These are phyloP conservation scores for Pinctada fucata DNA, from an alignment of 2,888 invertebrate genomes.

Conservation along the genomic window DNA sequence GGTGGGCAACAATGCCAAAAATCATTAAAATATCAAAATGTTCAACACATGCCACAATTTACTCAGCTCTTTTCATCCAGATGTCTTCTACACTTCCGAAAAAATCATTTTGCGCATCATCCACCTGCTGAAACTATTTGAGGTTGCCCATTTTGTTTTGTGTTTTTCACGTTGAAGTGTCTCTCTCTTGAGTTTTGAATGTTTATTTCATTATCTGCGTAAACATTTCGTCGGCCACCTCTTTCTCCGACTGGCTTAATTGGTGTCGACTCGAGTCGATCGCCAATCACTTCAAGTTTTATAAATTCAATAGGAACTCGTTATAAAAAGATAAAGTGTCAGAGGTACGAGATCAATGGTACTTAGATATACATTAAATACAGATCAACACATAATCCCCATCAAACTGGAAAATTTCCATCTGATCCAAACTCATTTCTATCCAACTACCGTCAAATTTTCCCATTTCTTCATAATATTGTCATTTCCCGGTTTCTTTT, in stretches of 20 bases:
- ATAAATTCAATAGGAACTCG: neutral
- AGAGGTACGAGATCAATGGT: neutral
- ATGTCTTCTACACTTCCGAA: slow-evolving; percentile 1
- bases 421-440: neutral
- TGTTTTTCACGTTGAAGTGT: neutral
- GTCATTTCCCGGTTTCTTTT: neutral
- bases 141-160: neutral
- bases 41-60: neutral
- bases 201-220: neutral
- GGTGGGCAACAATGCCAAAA: too few species aligned
- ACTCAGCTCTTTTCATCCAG: neutral
- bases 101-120: neutral
- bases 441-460: neutral
- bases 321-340: neutral
- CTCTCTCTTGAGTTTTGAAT: neutral
- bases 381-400: neutral
- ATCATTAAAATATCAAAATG: neutral
- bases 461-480: neutral
- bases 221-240: neutral
- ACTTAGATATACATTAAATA: neutral
- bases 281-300: neutral
- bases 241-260: neutral
- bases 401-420: neutral
- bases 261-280: neutral
- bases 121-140: neutral